Base-by-base conservation (phyloP, 2,797 vertebrate genomes). In the Emys orbicularis region DNA sequence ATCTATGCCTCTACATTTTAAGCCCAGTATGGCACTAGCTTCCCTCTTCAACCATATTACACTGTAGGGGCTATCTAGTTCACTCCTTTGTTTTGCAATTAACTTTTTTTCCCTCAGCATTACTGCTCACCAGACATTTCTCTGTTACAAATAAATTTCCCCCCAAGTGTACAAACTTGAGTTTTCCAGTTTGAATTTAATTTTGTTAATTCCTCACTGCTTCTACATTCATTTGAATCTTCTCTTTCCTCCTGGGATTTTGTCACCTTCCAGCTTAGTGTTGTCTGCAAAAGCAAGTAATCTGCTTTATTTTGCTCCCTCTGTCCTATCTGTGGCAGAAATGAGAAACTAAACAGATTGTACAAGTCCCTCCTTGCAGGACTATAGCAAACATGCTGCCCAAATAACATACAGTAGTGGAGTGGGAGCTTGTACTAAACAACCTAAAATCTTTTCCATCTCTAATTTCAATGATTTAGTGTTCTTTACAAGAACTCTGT, bases 281-380 rank as follows among this genome's bases (percentile, higher is more conserved):
- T 49, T 23, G 61, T 27, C 53, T 90, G 27, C 57, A 86, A 91
- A 57, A 13, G 4, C 41, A 86, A 49, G 50, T 76, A 87, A 27
- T 74, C 77, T 41, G 83, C 79, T 16, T 81, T 19, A 18, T 94
- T 95, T 90, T 19, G 80, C 5, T 29, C 82, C 2, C 84, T 91
- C 77, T 0, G 27, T 53, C 21, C 6, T 77, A 27, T 11, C 8
- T 59, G 37, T 84, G 37, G 31, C 37, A 83, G 11, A 76, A 88
- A 53, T 29, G 5, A 4, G 2, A 1, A 9, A 77, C 4, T 83
- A 87, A 94, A 44, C 1, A 81, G 31, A 85, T 77, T 61, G 5
- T 3, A 37, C 4, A 1, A 0, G 0, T 84, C 50, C 84, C 3
- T 57, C 52, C 47, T 77, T 79, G 8, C 27, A 76, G 29, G 2